Base-by-base conservation (phyloP, 2,113 vertebrate species). In the Dipodomys merriami region DNA sequence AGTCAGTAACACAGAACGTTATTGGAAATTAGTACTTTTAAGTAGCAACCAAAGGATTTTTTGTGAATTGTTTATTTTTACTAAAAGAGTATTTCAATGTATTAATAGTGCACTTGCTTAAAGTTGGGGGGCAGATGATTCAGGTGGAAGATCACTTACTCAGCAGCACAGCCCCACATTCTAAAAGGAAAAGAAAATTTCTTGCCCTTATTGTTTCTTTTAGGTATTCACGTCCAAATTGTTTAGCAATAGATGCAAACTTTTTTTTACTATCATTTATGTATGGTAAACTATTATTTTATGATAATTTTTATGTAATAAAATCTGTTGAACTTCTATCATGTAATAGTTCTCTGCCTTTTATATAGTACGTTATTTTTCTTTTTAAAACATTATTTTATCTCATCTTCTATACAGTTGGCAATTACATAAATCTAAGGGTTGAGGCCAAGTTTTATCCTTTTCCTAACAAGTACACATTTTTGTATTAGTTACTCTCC, bases 371-470 rank as follows among this genome's bases (percentile, higher is more conserved):
- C 39, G 13, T 69, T 35, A 76, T 94, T 88, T 76, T 12, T 33
- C 27, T 92, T 19, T 77, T 78, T 82, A 44, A 88, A 19, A 79
- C 82, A 84, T 91, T 15, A 19, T 67, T 86, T 94, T 86, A 49
- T 82, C 7, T 91, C 29, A 67, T 88, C 30, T 79, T 88, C 72
- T 91, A 62, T 83, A 19, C 12, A 78, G 25, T 83, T 91, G 27
- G 19, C 64, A 76, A 67, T 80, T 93, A 49, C 30, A 88, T 92
- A 71, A 62, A 71, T n/a, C 76, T 84, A 91, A 95, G 30, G 49
- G 53, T 57, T 57, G 15, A 86, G 25, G 30, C 83, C 71, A 89
- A 91, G 29, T 67, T n/a, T 65, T 44, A 76, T 15, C 74, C 78
- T 90, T 53, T 87, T 64, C 27, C 57, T 62, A 79, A 19, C 53